Evolutionary conservation across 1,140 invertebrate genomes (phyloP).

Genomic region (Aphidius ervi): DNA sequence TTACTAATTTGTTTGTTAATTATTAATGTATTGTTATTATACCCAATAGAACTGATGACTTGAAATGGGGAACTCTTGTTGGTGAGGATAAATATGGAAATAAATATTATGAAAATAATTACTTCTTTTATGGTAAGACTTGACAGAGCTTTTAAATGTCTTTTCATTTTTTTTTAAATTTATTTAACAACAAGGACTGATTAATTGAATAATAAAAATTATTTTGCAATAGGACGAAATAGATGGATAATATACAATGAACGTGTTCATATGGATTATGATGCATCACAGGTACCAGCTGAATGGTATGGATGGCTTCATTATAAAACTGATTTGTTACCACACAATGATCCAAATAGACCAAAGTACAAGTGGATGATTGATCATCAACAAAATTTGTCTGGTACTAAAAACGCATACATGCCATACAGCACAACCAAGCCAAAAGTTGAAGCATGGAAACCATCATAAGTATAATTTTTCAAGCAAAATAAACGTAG

Average conservation of each 20-base stretch:
- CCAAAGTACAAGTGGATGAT: conserved; percentile 83
- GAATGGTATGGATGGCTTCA: conserved; percentile 90
- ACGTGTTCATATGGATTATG: conserved; percentile 78
- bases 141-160: not conserved
- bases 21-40: conserved; percentile 31
- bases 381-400: conserved; percentile 77
- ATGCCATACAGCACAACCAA: conserved; percentile 84
- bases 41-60: conserved; percentile 71
- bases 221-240: conserved; percentile 65
- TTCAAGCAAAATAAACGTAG: not conserved
- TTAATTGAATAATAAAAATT: not conserved
- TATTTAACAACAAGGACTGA: conserved; percentile 3
- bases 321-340: conserved; percentile 65
- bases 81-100: conserved; percentile 96
- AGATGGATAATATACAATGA: conserved; percentile 90
- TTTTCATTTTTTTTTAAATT: conserved; percentile 9
- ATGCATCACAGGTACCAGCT: conserved; percentile 87
- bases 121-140: conserved; percentile 73
- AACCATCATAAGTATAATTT: conserved; percentile 53
- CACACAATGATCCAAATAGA: conserved; percentile 63
- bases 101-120: conserved; percentile 91
- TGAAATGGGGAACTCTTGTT: conserved; percentile 82
- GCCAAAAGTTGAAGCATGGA: conserved; percentile 83
- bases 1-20: conserved; percentile 3
- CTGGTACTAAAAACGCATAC: conserved; percentile 76